These are phyloP conservation scores for Pangasianodon hypophthalmus DNA, from an alignment of 2,113 vertebrate species.

Conservation along the genomic window DNA sequence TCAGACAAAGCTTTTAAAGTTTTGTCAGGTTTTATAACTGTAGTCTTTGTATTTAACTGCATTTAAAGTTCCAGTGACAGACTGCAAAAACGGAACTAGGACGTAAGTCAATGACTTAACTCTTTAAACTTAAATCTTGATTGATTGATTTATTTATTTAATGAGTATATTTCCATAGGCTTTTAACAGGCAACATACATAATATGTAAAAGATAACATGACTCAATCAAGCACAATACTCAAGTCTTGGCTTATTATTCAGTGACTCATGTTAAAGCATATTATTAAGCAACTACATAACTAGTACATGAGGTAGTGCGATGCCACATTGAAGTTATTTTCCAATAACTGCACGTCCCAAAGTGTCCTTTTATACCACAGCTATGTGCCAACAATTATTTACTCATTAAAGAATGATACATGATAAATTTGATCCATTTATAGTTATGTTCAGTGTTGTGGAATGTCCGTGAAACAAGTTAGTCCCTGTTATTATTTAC, in stretches of 20 bases:
- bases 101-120: background rate
- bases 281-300: background rate
- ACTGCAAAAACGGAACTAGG: background rate
- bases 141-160: background rate
- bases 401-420: background rate
- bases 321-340: background rate
- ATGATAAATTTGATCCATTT: background rate
- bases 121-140: background rate
- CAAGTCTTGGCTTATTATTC: background rate
- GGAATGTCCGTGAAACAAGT: background rate
- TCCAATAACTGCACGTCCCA: background rate
- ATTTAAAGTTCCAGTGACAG: background rate
- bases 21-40: slow-evolving; percentile 11
- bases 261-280: background rate
- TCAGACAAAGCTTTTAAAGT: background rate
- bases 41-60: background rate
- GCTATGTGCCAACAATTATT: background rate
- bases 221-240: background rate
- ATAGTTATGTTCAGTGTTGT: background rate
- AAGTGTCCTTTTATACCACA: background rate
- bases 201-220: background rate
- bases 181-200: background rate
- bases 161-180: background rate
- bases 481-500: too few species aligned
- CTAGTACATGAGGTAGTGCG: too few species aligned